Evolutionary conservation across 2,113 vertebrate species (phyloP).

Genomic region (Trinectes maculatus): DNA sequence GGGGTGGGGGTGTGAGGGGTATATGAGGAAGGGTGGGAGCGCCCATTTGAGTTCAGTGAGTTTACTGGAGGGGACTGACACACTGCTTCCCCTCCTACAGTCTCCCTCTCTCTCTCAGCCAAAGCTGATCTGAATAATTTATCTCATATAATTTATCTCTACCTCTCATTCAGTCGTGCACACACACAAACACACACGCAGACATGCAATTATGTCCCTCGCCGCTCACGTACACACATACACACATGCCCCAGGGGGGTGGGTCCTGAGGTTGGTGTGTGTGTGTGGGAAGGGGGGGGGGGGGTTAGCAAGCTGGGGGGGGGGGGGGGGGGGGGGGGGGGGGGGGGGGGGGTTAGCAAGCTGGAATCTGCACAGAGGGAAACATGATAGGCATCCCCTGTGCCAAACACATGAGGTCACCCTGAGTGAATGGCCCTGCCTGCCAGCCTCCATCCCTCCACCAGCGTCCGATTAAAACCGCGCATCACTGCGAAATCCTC

Average conservation of each 20-base stretch:
- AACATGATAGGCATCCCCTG: constrained; percentile 77
- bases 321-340: no score
- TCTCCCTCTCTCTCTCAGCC: constrained; percentile 40
- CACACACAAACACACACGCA: constrained; percentile 14
- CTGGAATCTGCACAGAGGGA: constrained; percentile 76
- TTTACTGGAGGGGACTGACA: constrained; percentile 69
- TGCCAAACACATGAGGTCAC: constrained; percentile 83
- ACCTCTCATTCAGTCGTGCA: constrained; percentile 45
- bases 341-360: constrained; percentile 62
- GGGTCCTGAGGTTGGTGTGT: constrained; percentile 64
- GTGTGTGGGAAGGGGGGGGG: no score
- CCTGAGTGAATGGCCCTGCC: constrained; percentile 74
- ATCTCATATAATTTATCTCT: constrained; percentile 76
- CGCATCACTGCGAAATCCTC: constrained; percentile 35
- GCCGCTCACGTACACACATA: constrained; percentile 26
- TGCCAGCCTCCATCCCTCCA: constrained; percentile 48
- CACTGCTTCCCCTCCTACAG: constrained; percentile 46
- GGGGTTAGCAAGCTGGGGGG: constrained; percentile 66
- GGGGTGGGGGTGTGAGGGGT: constrained; percentile 65
- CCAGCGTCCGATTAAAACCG: constrained; percentile 42
- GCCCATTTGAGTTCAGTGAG: constrained; percentile 61
- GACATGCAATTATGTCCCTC: constrained; percentile 35
- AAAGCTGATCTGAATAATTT: constrained; percentile 71
- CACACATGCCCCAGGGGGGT: constrained; percentile 45
- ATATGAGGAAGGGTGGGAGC: constrained; percentile 13